Evolutionary conservation across 2,888 invertebrate species (phyloP).

Genomic region (Ormyrus rosae): DNA sequence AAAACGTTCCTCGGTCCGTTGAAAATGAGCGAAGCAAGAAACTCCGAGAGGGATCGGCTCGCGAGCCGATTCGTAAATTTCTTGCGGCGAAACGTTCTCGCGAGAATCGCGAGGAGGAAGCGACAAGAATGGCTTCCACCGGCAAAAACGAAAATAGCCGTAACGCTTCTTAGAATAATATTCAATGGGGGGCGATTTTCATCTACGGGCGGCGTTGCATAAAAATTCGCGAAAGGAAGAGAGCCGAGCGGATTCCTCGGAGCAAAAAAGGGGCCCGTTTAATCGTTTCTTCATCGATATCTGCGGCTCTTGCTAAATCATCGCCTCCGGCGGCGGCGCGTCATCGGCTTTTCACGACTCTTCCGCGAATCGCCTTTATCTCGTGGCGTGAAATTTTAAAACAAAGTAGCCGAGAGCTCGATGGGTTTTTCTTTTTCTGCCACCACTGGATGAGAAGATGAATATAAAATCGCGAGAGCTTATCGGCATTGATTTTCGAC

Average conservation of each 20-base stretch:
- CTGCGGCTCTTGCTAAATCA: conserved; percentile 30
- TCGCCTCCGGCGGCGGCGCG: conserved; percentile 24
- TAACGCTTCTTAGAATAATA: too few species aligned
- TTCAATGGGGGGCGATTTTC: neutral
- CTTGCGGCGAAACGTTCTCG: too few species aligned
- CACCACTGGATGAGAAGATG: neutral
- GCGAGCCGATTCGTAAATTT: too few species aligned
- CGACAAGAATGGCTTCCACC: too few species aligned
- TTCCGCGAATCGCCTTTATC: conserved; percentile 18
- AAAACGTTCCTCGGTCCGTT: too few species aligned
- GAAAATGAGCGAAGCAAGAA: too few species aligned
- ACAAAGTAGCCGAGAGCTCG: neutral
- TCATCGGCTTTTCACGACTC: conserved; percentile 43
- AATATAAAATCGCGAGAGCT: neutral
- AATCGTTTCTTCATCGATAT: conserved; percentile 33
- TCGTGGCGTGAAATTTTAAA: conserved; percentile 32
- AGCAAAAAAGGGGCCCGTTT: conserved; percentile 19
- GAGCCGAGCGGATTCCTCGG: conserved; percentile 1
- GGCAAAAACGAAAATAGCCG: too few species aligned
- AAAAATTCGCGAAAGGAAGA: neutral
- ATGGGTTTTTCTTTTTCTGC: too few species aligned
- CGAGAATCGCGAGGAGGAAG: too few species aligned
- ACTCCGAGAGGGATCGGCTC: too few species aligned
- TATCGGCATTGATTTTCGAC: neutral
- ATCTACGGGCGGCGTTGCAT: neutral